Conservation (phyloP, 2,797 vertebrate species). For the Danio albolineatus region DNA sequence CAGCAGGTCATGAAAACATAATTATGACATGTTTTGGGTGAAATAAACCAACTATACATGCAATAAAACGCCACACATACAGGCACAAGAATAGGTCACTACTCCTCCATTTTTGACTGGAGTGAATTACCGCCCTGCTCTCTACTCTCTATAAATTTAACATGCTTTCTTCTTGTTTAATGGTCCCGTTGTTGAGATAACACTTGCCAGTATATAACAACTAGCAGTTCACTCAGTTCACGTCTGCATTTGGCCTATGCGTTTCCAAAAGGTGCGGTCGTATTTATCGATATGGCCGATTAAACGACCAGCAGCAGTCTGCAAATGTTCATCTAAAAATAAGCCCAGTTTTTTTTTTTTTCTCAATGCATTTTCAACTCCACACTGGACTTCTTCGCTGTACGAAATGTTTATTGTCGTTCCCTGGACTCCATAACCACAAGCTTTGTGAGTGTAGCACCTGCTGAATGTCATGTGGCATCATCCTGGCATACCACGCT, state of each 20-base stretch:
- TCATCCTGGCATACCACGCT: slow-evolving; percentile 32
- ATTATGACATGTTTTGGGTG: not conserved
- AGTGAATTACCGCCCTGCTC: not conserved
- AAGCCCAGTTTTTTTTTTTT: slow-evolving; percentile 29
- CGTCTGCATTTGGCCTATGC: slow-evolving; percentile 23
- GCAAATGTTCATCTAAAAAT: slow-evolving; percentile 46
- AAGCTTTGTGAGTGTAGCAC: slow-evolving; percentile 52
- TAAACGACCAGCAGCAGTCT: slow-evolving; percentile 46
- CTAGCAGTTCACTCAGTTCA: slow-evolving; percentile 53
- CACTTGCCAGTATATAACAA: slow-evolving; percentile 28
- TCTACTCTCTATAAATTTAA: slow-evolving; percentile 4
- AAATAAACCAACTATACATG: not conserved
- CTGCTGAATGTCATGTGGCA: slow-evolving; percentile 52
- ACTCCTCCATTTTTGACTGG: not conserved
- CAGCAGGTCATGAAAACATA: not conserved
- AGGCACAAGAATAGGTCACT: not conserved
- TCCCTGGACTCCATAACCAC: slow-evolving; percentile 21
- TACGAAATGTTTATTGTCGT: slow-evolving; percentile 41
- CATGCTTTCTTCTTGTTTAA: slow-evolving; percentile 36
- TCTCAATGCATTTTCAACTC: slow-evolving; percentile 30
- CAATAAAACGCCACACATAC: not conserved
- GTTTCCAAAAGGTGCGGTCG: slow-evolving; percentile 40
- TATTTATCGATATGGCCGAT: slow-evolving; percentile 41
- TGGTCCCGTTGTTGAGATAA: slow-evolving; percentile 35
- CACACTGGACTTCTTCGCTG: slow-evolving; percentile 23